phyloP scores from a whole-genome alignment of 2,888 invertebrate species.

The Eilema sororculum region DNA sequence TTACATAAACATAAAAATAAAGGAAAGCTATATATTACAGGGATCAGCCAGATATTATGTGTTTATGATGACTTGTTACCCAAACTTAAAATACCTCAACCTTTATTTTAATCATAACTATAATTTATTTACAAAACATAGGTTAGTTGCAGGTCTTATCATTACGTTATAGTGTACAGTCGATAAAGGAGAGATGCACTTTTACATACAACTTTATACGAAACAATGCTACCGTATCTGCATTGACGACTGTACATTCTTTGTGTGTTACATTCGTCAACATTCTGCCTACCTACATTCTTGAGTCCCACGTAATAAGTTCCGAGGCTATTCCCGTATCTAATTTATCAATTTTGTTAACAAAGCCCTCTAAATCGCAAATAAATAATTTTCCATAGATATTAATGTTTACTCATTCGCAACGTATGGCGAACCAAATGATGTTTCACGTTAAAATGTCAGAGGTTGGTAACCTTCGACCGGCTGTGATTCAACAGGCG shows the following conservation, averaged over 20 bases:
- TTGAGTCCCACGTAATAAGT: neutral
- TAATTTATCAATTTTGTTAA: neutral
- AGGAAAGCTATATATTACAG: constrained; percentile 20
- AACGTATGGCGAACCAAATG: constrained; percentile 34
- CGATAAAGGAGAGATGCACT: too few relatives aligned
- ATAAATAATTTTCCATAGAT: constrained; percentile 4
- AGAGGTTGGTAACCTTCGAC: constrained; percentile 76
- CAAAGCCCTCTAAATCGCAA: neutral
- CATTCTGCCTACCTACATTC: neutral
- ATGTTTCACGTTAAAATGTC: constrained; percentile 63
- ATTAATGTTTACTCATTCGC: constrained; percentile 19
- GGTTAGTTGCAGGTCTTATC: too few relatives aligned
- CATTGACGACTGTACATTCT: too few relatives aligned
- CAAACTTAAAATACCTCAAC: neutral
- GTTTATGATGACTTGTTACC: too few relatives aligned
- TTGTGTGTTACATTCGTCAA: too few relatives aligned
- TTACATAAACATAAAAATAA: constrained; percentile 35
- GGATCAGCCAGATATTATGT: constrained; percentile 16
- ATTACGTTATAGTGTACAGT: too few relatives aligned
- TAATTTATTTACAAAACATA: too few relatives aligned
- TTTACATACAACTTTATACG: too few relatives aligned
- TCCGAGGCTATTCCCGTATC: neutral
- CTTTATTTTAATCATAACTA: too few relatives aligned
- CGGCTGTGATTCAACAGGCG: constrained; percentile 70
- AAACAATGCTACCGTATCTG: too few relatives aligned